phyloP scores from a whole-genome alignment of 2,113 vertebrate genomes.

The Ascaphus truei region DNA sequence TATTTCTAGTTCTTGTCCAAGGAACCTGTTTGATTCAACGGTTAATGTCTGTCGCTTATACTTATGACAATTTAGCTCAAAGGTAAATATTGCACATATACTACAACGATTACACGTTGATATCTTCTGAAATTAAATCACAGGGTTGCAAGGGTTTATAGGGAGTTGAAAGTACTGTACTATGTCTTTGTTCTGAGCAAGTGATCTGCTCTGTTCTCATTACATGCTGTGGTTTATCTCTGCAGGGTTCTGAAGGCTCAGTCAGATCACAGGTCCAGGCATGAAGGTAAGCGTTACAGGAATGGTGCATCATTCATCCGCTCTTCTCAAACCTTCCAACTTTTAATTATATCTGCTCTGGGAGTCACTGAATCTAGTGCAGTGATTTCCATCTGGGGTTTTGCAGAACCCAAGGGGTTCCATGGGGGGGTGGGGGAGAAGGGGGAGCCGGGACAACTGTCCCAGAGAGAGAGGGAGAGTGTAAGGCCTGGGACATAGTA shows the following conservation, averaged over 20 bases:
- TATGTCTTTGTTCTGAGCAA: not conserved
- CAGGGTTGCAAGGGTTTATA: not conserved
- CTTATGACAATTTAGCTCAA: constrained; percentile 96
- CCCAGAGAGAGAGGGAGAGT: too few relatives aligned
- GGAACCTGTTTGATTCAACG: constrained; percentile 94
- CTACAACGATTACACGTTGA: constrained; percentile 39
- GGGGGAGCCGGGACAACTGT: too few relatives aligned
- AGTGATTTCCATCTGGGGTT: too few relatives aligned
- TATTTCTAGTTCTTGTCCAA: constrained; percentile 93
- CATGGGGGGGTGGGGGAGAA: too few relatives aligned
- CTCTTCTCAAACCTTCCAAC: too few relatives aligned
- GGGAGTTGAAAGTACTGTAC: too few relatives aligned
- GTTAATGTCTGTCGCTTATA: constrained; percentile 96
- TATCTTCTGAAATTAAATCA: not conserved
- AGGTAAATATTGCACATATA: constrained; percentile 76
- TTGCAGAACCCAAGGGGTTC: too few relatives aligned
- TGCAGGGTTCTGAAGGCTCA: constrained; percentile 93
- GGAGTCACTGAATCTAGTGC: too few relatives aligned
- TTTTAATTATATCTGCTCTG: too few relatives aligned
- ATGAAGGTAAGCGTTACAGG: constrained; percentile 81
- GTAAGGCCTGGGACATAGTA: too few relatives aligned
- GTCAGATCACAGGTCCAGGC: constrained; percentile 91
- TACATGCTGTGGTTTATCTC: constrained; percentile 38
- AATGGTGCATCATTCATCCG: too few relatives aligned
- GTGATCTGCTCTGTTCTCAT: not conserved